These are phyloP conservation scores for Pachyrhynchus sulphureomaculatus DNA, from an alignment of 1,140 invertebrate genomes.

Conservation along the genomic window DNA sequence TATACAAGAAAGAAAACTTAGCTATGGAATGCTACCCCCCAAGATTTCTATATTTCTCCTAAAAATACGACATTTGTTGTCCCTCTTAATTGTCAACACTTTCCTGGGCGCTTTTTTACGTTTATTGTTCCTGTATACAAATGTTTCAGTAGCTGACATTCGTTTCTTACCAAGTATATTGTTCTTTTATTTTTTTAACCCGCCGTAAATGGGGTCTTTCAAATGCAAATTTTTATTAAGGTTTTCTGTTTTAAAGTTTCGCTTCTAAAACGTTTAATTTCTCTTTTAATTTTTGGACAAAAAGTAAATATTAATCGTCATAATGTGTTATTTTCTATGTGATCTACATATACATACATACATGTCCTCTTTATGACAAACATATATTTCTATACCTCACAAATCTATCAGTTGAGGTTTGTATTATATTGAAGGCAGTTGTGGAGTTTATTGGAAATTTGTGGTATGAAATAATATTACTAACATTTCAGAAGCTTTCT, in stretches of 20 bases:
- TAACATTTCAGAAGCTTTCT: no score
- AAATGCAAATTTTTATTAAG: neutral
- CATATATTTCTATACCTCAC: no score
- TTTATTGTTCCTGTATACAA: conserved; percentile 28
- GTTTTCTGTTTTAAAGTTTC: neutral
- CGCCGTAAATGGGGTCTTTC: conserved; percentile 3
- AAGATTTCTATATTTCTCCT: neutral
- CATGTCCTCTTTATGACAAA: no score
- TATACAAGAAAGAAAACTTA: neutral
- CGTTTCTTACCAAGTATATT: conserved; percentile 1
- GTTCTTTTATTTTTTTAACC: conserved; percentile 1
- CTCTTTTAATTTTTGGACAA: no score
- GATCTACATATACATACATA: no score
- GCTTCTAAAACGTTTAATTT: neutral
- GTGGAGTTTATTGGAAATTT: no score
- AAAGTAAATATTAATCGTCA: no score
- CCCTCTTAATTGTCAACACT: conserved; percentile 18
- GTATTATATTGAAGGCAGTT: no score
- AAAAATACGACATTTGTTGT: conserved; percentile 20
- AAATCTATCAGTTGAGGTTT: no score
- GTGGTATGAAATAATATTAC: no score
- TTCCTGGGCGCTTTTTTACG: conserved; percentile 17
- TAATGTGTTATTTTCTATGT: no score
- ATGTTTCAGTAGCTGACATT: conserved; percentile 17
- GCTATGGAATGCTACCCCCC: neutral